Evolutionary conservation across 2,797 vertebrate genomes (phyloP).

Genomic region (Protonibea diacanthus): DNA sequence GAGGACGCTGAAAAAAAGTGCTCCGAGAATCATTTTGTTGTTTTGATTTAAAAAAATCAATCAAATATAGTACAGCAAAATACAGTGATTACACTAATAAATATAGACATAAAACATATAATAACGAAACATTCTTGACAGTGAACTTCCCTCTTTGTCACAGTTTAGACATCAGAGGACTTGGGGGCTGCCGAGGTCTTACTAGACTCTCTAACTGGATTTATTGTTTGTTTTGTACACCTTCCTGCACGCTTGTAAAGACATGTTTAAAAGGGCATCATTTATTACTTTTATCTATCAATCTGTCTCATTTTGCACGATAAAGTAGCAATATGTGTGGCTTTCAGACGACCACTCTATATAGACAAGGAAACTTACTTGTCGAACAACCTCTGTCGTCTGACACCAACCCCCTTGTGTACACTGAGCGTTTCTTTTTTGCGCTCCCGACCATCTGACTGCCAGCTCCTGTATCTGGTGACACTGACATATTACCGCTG

Average conservation of each 20-base stretch:
- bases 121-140: too few species aligned
- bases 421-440: background rate
- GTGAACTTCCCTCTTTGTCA: too few species aligned
- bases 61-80: background rate
- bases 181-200: too few species aligned
- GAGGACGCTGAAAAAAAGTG: background rate
- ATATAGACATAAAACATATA: too few species aligned
- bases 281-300: too few species aligned
- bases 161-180: too few species aligned
- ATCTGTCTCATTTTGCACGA: background rate
- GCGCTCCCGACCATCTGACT: background rate
- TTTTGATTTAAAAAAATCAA: background rate
- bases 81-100: too few species aligned
- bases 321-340: background rate
- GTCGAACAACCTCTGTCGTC: background rate
- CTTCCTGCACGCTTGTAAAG: too few species aligned
- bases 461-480: conserved; percentile 50
- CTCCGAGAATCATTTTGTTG: background rate
- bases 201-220: too few species aligned
- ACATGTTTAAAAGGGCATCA: too few species aligned
- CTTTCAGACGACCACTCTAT: background rate
- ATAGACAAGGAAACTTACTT: background rate
- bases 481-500: conserved; percentile 47
- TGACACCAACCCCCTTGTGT: background rate
- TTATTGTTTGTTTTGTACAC: too few species aligned